These are phyloP conservation scores for Macrotus californicus DNA, from an alignment of 2,113 vertebrate species.

Conservation along the genomic window DNA sequence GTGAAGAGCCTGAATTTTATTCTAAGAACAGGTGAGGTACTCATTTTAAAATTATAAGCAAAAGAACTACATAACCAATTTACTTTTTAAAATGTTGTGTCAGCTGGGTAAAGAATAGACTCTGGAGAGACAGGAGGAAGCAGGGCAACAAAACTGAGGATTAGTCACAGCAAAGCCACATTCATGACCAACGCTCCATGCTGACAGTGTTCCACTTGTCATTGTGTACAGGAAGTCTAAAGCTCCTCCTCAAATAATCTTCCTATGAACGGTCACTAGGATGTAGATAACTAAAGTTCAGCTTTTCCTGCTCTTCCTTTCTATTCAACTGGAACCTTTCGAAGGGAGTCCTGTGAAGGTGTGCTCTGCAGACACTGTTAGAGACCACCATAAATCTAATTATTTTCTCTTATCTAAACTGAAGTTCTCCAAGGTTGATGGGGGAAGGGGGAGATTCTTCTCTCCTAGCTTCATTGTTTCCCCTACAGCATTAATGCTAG, in stretches of 20 bases:
- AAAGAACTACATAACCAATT: neutral
- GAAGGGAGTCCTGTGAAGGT: neutral
- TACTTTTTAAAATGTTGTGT: neutral
- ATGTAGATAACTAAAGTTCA: neutral
- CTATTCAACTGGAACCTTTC: neutral
- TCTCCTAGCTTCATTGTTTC: neutral
- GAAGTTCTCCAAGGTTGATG: neutral
- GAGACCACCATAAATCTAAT: neutral
- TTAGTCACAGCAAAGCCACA: neutral
- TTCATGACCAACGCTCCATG: neutral
- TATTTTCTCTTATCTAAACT: neutral
- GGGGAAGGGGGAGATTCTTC: neutral
- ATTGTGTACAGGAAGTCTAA: neutral
- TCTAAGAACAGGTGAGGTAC: neutral
- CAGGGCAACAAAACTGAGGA: no score
- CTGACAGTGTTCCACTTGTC: neutral
- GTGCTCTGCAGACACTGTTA: neutral
- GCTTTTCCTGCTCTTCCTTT: neutral
- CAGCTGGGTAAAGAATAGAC: neutral
- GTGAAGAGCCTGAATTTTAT: neutral
- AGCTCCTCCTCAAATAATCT: neutral
- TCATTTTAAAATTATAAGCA: neutral
- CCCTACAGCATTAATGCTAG: neutral
- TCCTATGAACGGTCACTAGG: neutral
- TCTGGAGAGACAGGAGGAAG: neutral